Conservation (phyloP, 2,888 invertebrate species). For the Allophyes oxyacanthae region DNA sequence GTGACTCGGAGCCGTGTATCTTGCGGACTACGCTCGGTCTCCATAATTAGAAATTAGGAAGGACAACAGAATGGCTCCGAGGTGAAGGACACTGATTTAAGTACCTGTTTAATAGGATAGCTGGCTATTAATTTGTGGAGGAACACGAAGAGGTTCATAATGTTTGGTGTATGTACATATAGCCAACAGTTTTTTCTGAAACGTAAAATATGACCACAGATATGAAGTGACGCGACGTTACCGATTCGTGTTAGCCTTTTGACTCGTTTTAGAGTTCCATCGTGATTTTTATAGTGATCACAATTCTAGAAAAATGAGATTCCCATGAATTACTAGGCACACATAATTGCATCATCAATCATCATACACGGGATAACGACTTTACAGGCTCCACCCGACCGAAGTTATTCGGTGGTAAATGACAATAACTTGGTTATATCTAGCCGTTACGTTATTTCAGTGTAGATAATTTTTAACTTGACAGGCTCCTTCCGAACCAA, state of each 20-base stretch:
- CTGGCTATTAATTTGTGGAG: conserved; percentile 40
- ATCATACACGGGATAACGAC: too few species aligned
- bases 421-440: too few species aligned
- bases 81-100: conserved; percentile 68
- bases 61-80: conserved; percentile 59
- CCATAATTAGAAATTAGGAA: conserved; percentile 72
- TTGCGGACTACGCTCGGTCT: conserved; percentile 60
- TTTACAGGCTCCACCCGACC: too few species aligned
- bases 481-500: too few species aligned
- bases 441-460: too few species aligned
- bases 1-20: conserved; percentile 75
- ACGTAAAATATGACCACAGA: too few species aligned
- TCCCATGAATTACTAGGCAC: not conserved
- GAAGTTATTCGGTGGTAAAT: too few species aligned
- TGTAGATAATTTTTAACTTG: too few species aligned
- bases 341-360: too few species aligned
- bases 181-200: too few species aligned
- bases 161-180: too few species aligned
- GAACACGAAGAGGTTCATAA: not conserved
- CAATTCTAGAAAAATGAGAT: conserved; percentile 1
- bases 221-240: not conserved
- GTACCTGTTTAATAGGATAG: conserved; percentile 47
- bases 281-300: conserved; percentile 4
- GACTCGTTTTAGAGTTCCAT: conserved; percentile 4
- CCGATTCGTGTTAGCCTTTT: conserved; percentile 5